These are phyloP conservation scores for Capitella teleta DNA, from an alignment of 1,140 invertebrate species.

Conservation along the genomic window DNA sequence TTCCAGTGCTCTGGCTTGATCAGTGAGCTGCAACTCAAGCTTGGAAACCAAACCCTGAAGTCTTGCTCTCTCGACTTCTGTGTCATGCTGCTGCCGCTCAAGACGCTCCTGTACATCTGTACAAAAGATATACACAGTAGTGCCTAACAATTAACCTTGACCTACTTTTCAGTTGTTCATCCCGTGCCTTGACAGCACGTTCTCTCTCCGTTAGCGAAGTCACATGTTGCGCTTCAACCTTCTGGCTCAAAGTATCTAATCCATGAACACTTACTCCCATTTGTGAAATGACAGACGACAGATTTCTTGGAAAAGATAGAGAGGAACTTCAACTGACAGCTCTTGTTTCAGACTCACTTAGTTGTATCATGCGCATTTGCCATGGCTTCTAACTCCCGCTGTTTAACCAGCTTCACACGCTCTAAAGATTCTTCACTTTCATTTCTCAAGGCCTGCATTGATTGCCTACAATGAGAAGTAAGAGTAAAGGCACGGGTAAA, in stretches of 20 bases:
- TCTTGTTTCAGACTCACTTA: slow-evolving; percentile 15
- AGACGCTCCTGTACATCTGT: slow-evolving; percentile 34
- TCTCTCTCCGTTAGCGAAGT: slow-evolving; percentile 33
- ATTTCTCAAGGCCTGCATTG: too few species aligned
- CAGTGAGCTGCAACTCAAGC: slow-evolving; percentile 33
- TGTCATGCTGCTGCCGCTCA: slow-evolving; percentile 34
- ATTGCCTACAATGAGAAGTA: too few species aligned
- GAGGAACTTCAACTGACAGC: neutral
- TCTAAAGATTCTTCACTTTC: slow-evolving; percentile 27
- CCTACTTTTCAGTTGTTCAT: slow-evolving; percentile 35
- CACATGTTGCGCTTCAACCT: slow-evolving; percentile 27
- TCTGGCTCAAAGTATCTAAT: slow-evolving; percentile 27
- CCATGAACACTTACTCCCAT: slow-evolving; percentile 32
- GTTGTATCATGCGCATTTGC: slow-evolving; percentile 25
- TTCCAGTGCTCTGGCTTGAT: slow-evolving; percentile 30
- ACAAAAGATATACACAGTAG: neutral
- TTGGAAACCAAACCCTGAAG: slow-evolving; percentile 32
- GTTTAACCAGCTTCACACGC: slow-evolving; percentile 22
- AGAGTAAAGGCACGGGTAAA: too few species aligned
- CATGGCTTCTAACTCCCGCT: slow-evolving; percentile 24
- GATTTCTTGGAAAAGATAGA: slow-evolving; percentile 16
- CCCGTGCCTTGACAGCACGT: slow-evolving; percentile 25
- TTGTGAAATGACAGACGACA: slow-evolving; percentile 30
- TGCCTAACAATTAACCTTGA: neutral
- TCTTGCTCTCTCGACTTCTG: slow-evolving; percentile 28